Evolutionary conservation across 2,113 vertebrate species (phyloP), one percentile per base, ranked within the genome.

Genomic region (Muscicapa adusta): DNA sequence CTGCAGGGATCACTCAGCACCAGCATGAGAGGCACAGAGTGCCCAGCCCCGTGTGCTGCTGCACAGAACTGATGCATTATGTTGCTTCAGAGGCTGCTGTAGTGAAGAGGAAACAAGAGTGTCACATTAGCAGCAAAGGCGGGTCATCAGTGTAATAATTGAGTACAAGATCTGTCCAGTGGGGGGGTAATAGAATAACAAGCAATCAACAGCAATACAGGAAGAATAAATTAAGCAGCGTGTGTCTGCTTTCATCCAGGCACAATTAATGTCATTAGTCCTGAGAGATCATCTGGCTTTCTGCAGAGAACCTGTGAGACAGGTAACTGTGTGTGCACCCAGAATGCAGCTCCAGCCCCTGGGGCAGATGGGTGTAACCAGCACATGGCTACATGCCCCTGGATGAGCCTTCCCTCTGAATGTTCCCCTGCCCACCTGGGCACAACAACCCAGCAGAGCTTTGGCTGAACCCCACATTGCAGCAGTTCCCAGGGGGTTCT

Each of bases 111-210:
- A 96, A 93, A 54, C 58, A 76, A 72, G 62, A 76, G 86, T 62
- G 61, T 86, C 85, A 65, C 67, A 75, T 93, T 80, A 94, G 70
- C 93, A 81, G 34, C 74, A 53, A 89, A 95, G 77, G 86, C 74
- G 12, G 84, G 81, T 84, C 74, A 85, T 72, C 79, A 33, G 82
- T 68, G 77, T 23, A 50, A 95, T 97, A 96, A 97, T 91, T 89
- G 80, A 96, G 88, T 89, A 92, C 70, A 90, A 80, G 60, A 57
- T 85, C 92, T 79, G 65, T 91, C 88, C 95, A 62, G 81, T 75
- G 89, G 86, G 58, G 81, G 86, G 85, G 90, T 90, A 85, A 94
- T 83, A 96, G 91, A 96, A 92, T 91, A 97, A 95, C 58, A 96
- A 97, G 70, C 85, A 94, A 84, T 82, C 50, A 63, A 68, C 36